Conservation (phyloP, 1,140 invertebrate genomes). For the Harpegnathos saltator region DNA sequence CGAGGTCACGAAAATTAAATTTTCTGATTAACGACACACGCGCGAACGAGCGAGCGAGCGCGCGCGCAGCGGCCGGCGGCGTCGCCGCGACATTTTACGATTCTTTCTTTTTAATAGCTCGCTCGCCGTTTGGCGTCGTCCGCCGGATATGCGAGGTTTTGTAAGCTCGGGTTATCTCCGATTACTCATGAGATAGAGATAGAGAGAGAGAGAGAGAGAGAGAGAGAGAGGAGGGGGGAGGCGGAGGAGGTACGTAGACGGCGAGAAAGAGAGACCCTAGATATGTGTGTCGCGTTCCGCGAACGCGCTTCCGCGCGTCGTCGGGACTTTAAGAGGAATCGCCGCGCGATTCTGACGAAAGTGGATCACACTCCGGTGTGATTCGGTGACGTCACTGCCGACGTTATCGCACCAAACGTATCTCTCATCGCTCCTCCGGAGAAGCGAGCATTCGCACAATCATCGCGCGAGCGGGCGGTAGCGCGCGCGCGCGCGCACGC, state of each 20-base stretch:
- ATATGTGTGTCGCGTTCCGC: background rate
- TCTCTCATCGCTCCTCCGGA: constrained; percentile 39
- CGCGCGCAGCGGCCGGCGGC: constrained; percentile 7
- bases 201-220: no score
- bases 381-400: constrained; percentile 14
- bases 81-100: constrained; percentile 22
- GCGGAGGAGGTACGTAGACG: no score
- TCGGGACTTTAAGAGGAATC: background rate
- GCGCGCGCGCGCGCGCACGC: constrained; percentile 53
- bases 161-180: background rate
- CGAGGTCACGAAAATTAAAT: constrained; percentile 86
- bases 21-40: constrained; percentile 82
- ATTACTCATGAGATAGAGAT: background rate
- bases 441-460: constrained; percentile 5
- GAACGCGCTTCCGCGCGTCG: no score
- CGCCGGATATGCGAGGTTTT: background rate
- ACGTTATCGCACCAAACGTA: constrained; percentile 43
- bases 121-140: background rate
- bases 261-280: background rate
- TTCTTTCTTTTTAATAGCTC: constrained; percentile 40
- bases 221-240: no score
- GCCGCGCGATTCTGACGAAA: constrained; percentile 19
- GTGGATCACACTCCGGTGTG: constrained; percentile 27
- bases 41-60: constrained; percentile 59
- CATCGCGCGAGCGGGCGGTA: constrained; percentile 5